Evolutionary conservation across 2,888 invertebrate genomes (phyloP), one percentile per base, ranked within the genome.

Genomic region (Calameuta pallipes): DNA sequence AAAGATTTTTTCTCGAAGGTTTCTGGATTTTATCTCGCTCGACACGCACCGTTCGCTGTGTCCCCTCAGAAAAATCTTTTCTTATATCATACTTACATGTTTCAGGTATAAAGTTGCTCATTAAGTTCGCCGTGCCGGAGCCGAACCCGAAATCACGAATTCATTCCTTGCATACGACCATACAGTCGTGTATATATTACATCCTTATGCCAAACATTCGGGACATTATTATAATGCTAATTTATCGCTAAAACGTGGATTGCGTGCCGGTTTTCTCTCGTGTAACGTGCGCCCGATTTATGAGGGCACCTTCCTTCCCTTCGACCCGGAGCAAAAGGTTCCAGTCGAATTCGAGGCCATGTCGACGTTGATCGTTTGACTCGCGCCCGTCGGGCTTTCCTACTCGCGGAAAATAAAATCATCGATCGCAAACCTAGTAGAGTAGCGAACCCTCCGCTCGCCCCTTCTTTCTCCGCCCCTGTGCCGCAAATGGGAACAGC

Each of bases 341-440:
- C 41, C 41, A 41, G 41, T 41, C 15, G 41, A 4, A 15, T 41
- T 41, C 41, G 41, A 41, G 41, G 41, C 41, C 41, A 41, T 41
- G 41, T 41, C 82, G 80, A 81, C 77, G 80, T 82, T 82, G 80
- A 83, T 80, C 75, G 78, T 80, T 77, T 78, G 33, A 68, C 41
- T 41, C 41, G 41, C 41, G 6, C 41, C 41, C 41, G 15, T 41
- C 15, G 41, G 41, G 41, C 41, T 41, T 41, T 41, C 41, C 41
- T 41, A 41, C 41, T 41, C 41, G 41, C 15, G 41, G 41, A 41
- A 41, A 41, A 41, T 41, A 41, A 41, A 41, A 41, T 41, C 41
- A 41, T 41, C 41, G 41, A 41, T 41, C 41, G 41, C 41, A 41
- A 41, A 6, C 15, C 41, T 41, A 41, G 41, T 41, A 41, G 41